Conservation (phyloP, 2,888 invertebrate genomes). For the Euclidia mi region DNA sequence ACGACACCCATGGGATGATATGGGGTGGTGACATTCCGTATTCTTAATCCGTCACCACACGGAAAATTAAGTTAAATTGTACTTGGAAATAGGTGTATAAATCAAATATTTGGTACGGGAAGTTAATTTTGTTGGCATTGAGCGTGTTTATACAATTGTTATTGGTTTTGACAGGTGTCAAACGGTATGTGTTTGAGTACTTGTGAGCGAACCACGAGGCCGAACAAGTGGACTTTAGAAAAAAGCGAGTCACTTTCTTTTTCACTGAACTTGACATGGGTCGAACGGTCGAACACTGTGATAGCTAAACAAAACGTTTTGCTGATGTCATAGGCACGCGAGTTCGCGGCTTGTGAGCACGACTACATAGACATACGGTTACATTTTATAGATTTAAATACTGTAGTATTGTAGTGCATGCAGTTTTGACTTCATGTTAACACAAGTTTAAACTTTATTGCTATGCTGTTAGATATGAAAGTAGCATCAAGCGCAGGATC, state of each 20-base stretch:
- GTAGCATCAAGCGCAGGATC: no score
- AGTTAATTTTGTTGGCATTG: constrained; percentile 57
- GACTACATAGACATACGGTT: neutral
- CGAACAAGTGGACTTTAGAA: constrained; percentile 25
- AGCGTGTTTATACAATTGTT: constrained; percentile 64
- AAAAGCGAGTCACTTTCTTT: constrained; percentile 71
- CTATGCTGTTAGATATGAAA: no score
- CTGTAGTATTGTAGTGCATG: neutral
- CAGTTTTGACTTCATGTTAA: no score
- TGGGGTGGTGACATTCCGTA: no score
- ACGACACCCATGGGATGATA: no score
- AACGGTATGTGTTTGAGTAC: constrained; percentile 15
- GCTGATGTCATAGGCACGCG: constrained; percentile 68
- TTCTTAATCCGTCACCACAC: no score
- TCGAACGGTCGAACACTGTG: constrained; percentile 66
- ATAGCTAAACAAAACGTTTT: constrained; percentile 48
- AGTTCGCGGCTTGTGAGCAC: constrained; percentile 53
- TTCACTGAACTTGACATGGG: constrained; percentile 82
- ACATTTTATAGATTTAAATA: neutral
- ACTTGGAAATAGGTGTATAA: neutral
- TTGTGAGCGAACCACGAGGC: constrained; percentile 36
- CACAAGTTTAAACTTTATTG: no score
- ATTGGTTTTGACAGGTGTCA: constrained; percentile 45
- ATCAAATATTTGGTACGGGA: constrained; percentile 9
- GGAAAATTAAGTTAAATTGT: no score